These are phyloP conservation scores for Hypomecis atomaria DNA, from an alignment of 2,888 invertebrate genomes.

Conservation along the genomic window DNA sequence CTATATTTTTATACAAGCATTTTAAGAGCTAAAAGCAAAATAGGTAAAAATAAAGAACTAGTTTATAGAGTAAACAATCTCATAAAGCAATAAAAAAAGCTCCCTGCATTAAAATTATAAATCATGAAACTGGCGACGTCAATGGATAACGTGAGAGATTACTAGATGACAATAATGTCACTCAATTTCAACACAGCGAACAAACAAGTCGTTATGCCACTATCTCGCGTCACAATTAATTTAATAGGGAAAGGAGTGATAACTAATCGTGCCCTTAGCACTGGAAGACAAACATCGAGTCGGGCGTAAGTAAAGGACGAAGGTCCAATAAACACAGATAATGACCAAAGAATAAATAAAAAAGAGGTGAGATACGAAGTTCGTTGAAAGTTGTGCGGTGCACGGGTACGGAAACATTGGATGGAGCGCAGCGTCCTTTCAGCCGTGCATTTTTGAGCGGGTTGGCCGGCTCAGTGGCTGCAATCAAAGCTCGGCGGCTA, in stretches of 20 bases:
- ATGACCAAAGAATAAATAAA: conserved; percentile 42
- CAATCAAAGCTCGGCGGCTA: conserved; percentile 59
- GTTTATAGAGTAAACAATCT: conserved; percentile 20
- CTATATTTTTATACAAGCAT: conserved; percentile 13
- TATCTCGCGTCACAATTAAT: conserved; percentile 40
- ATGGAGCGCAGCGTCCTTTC: conserved; percentile 58
- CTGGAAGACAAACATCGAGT: conserved; percentile 36
- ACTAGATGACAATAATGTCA: conserved; percentile 33
- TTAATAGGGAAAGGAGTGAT: conserved; percentile 42
- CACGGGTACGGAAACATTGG: conserved; percentile 62
- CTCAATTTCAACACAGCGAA: conserved; percentile 41
- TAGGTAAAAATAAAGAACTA: conserved; percentile 3
- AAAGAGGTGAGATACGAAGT: conserved; percentile 51
- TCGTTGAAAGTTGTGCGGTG: conserved; percentile 54
- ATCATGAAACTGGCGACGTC: conserved; percentile 1
- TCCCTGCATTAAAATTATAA: conserved; percentile 7
- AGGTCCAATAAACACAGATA: conserved; percentile 39
- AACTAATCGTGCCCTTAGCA: conserved; percentile 42
- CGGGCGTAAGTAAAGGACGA: conserved; percentile 18
- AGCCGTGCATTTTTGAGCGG: conserved; percentile 58
- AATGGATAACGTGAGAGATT: conserved; percentile 8
- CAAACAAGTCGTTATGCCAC: conserved; percentile 50
- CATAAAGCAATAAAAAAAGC: conserved; percentile 15
- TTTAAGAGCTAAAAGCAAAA: conserved; percentile 8
- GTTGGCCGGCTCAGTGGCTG: conserved; percentile 52